Evolutionary conservation across 2,113 vertebrate species (phyloP), one percentile per base, ranked within the genome.

Genomic region (Illadopsis cleaveri): DNA sequence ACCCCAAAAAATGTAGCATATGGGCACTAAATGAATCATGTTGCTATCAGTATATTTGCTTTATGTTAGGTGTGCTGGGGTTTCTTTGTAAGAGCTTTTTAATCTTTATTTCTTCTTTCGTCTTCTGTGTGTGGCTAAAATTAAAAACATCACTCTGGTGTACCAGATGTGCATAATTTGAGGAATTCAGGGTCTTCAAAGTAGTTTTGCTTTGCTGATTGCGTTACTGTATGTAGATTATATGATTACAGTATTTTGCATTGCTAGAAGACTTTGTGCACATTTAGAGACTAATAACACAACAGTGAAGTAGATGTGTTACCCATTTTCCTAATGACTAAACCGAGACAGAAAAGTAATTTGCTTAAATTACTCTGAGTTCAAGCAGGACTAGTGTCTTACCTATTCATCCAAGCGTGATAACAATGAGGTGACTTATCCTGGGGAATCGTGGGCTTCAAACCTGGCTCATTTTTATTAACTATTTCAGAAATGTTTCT

Each of bases 271-370:
- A 75, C 65, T 95, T 92, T 37, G 84, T 73, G 96, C 94, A 81
- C 90, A 60, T 93, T 92, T 88, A 42, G 94, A 89, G 88, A 91
- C 93, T 90, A 93, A 90, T 90, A 94, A 88, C 66, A 88, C 79
- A 92, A 91, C 91, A 90, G 90, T 81, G 76, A 96, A 71, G 71
- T 90, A 83, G 88, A 93, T 93, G 85, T 94, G 72, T 69, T 94
- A 92, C 86, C 85, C 71, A 65, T 96, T 96, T 96, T 96, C 72
- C 90, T 95, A 95, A 94, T 95, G 92, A 96, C 90, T 95, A 96
- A 96, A 93, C 88, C 6, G 72, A 97, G 95, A 95, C 94, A 95
- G 93, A 95, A 89, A 83, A 95, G 92, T 95, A 96, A 94, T 94
- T 96, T 97, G 94, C 86, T 88, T 95, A 96, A 97, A 96, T 96